Conservation (phyloP, 2,113 vertebrate species). For the Carassius auratus region DNA sequence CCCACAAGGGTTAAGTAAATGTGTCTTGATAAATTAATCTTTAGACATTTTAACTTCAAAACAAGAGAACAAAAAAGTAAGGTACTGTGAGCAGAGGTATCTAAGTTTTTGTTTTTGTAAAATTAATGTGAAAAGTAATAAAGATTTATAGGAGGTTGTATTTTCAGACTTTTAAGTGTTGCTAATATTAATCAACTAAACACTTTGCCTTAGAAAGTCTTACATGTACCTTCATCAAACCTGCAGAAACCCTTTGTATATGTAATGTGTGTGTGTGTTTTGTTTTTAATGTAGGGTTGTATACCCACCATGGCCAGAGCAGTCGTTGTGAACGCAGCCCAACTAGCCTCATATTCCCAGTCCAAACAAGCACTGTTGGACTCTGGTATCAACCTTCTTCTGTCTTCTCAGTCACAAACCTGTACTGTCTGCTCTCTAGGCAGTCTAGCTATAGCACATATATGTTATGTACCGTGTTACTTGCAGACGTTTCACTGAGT, state of each 20-base stretch:
- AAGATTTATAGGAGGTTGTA: no score
- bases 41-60: no score
- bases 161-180: no score
- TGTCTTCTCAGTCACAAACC: conserved; percentile 12
- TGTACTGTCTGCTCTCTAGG: background rate
- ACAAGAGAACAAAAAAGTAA: no score
- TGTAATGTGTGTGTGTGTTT: background rate
- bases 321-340: conserved; percentile 88
- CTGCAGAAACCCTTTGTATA: background rate
- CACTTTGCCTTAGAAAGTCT: no score
- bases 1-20: no score
- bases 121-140: no score
- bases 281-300: conserved; percentile 77
- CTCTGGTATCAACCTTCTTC: conserved; percentile 72
- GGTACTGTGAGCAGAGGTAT: no score
- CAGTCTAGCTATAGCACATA: background rate
- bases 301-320: conserved; percentile 90
- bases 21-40: no score
- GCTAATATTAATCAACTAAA: no score
- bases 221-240: no score
- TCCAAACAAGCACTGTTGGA: conserved; percentile 87
- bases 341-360: conserved; percentile 90
- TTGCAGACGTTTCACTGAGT: background rate
- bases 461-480: background rate
- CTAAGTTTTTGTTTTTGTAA: no score